Evolutionary conservation across 2,888 invertebrate species (phyloP).

Genomic region (Eupithecia subumbrata): DNA sequence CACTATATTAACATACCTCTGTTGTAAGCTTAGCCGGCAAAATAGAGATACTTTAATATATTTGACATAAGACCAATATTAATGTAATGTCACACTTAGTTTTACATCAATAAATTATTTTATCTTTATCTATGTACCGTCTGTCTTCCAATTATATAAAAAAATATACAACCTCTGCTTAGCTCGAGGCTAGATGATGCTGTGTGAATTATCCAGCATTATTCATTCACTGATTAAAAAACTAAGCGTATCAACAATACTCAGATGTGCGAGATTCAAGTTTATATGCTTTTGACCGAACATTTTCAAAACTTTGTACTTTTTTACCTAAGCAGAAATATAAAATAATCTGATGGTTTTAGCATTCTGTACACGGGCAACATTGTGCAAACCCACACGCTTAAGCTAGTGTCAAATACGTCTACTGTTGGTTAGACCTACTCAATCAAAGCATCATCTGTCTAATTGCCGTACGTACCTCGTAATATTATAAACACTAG

Average conservation of each 20-base stretch:
- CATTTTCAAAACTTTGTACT: neutral
- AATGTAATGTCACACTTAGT: too few species aligned
- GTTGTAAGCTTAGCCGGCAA: too few species aligned
- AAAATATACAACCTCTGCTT: too few species aligned
- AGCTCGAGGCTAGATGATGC: neutral
- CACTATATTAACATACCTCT: too few species aligned
- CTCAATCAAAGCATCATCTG: conserved; percentile 2
- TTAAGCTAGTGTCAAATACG: neutral
- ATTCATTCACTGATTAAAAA: neutral
- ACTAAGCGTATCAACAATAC: neutral
- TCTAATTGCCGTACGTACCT: neutral
- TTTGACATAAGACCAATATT: too few species aligned
- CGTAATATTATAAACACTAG: neutral
- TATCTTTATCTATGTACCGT: too few species aligned
- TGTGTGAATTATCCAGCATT: neutral
- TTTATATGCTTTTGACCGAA: neutral
- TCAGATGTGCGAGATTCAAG: neutral
- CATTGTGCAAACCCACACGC: neutral
- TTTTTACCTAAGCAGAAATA: neutral
- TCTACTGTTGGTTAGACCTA: neutral
- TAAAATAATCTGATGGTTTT: neutral
- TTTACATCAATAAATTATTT: too few species aligned
- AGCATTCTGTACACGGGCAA: neutral
- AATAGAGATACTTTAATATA: too few species aligned
- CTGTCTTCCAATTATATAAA: too few species aligned